Conservation (phyloP, 2,888 invertebrate genomes). For the Eristalinus sepulchralis region DNA sequence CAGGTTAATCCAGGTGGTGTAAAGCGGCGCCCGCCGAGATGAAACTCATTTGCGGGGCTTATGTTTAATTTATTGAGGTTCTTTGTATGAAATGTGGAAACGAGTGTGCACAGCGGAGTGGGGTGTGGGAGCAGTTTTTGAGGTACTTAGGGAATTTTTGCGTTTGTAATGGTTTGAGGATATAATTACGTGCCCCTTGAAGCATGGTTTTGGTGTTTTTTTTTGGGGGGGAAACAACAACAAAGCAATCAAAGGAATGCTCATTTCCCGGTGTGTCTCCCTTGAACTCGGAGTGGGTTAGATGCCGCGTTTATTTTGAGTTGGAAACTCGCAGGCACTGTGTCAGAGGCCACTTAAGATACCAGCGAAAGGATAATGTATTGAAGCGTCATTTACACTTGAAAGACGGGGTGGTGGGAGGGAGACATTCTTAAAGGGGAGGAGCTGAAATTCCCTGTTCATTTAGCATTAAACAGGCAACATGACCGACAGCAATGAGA, state of each 20-base stretch:
- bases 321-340: background rate
- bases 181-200: background rate
- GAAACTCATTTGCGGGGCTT: conserved; percentile 58
- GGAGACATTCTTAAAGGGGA: background rate
- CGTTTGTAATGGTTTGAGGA: background rate
- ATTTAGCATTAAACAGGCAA: no score
- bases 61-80: conserved; percentile 57
- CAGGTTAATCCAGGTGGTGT: conserved; percentile 57
- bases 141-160: background rate
- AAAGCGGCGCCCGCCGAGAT: conserved; percentile 19
- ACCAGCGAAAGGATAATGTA: background rate
- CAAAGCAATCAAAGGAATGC: background rate
- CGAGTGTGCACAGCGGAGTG: background rate
- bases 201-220: background rate
- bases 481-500: no score
- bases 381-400: background rate
- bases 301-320: background rate
- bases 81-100: conserved; percentile 30
- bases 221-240: background rate
- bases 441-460: no score
- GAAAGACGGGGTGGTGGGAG: background rate
- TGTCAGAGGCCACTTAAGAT: background rate
- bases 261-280: no score
- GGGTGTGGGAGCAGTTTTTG: background rate
- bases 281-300: background rate